Base-by-base conservation (phyloP, 2,797 vertebrate genomes). In the Acanthopagrus latus region DNA sequence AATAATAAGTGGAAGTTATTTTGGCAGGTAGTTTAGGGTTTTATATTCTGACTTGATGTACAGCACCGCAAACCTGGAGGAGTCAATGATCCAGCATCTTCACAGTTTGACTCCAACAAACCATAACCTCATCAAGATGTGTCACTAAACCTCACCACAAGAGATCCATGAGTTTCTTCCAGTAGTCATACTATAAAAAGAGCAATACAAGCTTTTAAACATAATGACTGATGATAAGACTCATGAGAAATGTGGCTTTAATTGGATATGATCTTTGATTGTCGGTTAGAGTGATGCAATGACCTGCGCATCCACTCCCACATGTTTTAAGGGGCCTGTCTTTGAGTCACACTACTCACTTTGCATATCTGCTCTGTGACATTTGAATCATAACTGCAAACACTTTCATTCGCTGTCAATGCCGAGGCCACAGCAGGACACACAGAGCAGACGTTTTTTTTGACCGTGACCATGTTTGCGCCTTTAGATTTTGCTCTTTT, bases 311-410 rank as follows among this genome's bases (percentile, higher is more conserved):
- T 50, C 64, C 60, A 78, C 54, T 0, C 58, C 71, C 62, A 70
- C 56, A 4, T 29, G 9, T 29, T 17, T 41, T 11, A 50, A 48
- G 8, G 71, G 56, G 58, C 78, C 38, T 27, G 29, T 56, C 73
- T 65, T 79, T 23, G 11, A 23, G 18, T 17, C 50, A 54, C 55
- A 48, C 33, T 14, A 21, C 67, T 14, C 47, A 56, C 48, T 94
- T 94, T 94, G 85, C 93, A 89, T 94, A 94, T 92, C 91, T 80
- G 58, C 57, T 70, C 13, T 18, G 52, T 20, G 23, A 52, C 73
- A 91, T 90, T 92, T 81, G 88, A 88, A 90, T 81, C 51, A 16
- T 85, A 83, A 56, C 74, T 74, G 70, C 51, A 65, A 57, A 57
- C 25, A 21, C 50, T 41, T 60, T 25, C 54, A 57, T 16, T 71